A percentile compares a stretch with the other conserved stretches of the same genome.
Conservation (phyloP, 2,888 invertebrate species). For the Thymelicus acteon region DNA sequence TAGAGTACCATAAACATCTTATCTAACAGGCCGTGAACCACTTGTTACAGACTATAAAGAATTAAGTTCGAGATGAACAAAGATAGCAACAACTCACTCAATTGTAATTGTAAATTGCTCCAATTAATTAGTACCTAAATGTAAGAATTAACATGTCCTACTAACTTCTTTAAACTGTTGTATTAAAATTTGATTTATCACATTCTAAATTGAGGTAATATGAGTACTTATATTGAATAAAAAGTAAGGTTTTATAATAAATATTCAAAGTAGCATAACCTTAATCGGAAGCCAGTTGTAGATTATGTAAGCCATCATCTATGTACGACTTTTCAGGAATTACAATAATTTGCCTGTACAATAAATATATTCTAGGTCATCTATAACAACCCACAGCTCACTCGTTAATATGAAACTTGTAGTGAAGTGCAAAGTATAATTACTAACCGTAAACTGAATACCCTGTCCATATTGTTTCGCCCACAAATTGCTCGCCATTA, state of each 20-base stretch:
- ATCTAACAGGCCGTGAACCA: no score
- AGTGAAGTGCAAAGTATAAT: constrained; percentile 10
- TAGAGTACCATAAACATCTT: constrained; percentile 14
- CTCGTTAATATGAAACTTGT: not conserved
- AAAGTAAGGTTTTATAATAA: no score
- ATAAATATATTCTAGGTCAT: not conserved
- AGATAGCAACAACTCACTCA: constrained; percentile 5
- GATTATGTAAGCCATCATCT: not conserved
- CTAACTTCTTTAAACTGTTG: not conserved
- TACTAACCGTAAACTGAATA: constrained; percentile 69
- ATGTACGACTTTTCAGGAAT: not conserved
- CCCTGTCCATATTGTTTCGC: constrained; percentile 72
- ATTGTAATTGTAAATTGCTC: not conserved
- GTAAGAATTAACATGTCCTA: not conserved
- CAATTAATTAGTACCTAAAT: constrained; percentile 10
- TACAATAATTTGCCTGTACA: not conserved
- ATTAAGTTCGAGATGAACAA: constrained; percentile 5
- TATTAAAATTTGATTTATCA: no score
- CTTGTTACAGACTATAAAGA: not conserved
- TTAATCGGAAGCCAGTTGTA: not conserved
- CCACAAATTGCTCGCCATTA: constrained; percentile 72
- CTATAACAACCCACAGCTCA: not conserved
- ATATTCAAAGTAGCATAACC: not conserved
- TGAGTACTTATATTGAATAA: no score
- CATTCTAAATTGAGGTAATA: no score